Conservation (phyloP, 1,140 invertebrate species). For the Drosophila bipectinata region DNA sequence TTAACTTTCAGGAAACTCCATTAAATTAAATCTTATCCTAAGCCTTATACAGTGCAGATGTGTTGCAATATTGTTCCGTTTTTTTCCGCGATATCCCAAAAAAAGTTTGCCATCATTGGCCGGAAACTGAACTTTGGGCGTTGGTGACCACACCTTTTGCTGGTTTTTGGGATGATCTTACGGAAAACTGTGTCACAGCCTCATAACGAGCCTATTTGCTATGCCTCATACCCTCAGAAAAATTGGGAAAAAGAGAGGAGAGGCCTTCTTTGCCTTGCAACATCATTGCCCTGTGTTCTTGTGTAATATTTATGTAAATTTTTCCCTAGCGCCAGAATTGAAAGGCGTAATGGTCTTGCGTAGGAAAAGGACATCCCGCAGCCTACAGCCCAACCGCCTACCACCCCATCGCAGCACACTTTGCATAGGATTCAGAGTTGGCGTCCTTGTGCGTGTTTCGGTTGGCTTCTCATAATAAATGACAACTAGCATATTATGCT, state of each 20-base stretch:
- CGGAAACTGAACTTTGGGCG: slow-evolving; percentile 52
- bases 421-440: slow-evolving; percentile 57
- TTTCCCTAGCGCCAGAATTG: slow-evolving; percentile 62
- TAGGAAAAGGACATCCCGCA: slow-evolving; percentile 15
- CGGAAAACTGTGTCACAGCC: slow-evolving; percentile 12
- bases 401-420: slow-evolving; percentile 17
- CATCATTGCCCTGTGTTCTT: slow-evolving; percentile 37
- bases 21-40: slow-evolving; percentile 12
- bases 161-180: slow-evolving; percentile 54
- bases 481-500: slow-evolving; percentile 77
- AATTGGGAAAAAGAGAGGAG: slow-evolving; percentile 11
- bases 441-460: slow-evolving; percentile 20
- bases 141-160: slow-evolving; percentile 68
- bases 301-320: slow-evolving; percentile 80
- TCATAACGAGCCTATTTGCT: slow-evolving; percentile 77
- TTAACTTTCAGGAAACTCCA: slow-evolving; percentile 21
- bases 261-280: slow-evolving; percentile 1
- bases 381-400: no score
- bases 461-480: slow-evolving; percentile 56
- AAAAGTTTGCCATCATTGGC: slow-evolving; percentile 44
- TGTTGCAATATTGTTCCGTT: slow-evolving; percentile 8
- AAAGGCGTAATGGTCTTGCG: slow-evolving; percentile 75
- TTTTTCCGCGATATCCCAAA: slow-evolving; percentile 11
- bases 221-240: slow-evolving; percentile 52
- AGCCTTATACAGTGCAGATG: slow-evolving; percentile 31